Evolutionary conservation across 2,113 vertebrate genomes (phyloP).

Genomic region (Amazona guildingii): DNA sequence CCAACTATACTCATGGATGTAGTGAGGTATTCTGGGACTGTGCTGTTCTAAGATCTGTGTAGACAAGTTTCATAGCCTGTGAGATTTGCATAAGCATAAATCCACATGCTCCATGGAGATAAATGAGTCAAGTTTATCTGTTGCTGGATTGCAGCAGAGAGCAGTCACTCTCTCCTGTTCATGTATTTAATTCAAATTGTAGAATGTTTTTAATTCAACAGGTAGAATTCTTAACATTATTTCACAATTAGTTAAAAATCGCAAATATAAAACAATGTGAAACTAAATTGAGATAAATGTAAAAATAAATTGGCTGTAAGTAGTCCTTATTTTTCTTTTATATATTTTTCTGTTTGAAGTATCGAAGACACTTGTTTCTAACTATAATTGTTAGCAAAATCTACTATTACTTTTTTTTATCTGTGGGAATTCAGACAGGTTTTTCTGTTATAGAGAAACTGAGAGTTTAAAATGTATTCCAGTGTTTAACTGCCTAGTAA

Average conservation of each 20-base stretch:
- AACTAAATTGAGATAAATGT: not conserved
- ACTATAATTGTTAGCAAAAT: not conserved
- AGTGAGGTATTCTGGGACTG: not conserved
- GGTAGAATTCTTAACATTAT: not conserved
- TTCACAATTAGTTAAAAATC: not conserved
- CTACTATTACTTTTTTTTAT: not conserved
- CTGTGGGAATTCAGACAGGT: not conserved
- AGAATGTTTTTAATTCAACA: not conserved
- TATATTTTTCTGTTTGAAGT: not conserved
- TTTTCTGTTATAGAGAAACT: not conserved
- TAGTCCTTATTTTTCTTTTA: not conserved
- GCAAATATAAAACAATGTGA: not conserved
- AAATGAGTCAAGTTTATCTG: not conserved
- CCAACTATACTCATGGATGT: not conserved
- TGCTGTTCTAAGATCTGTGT: not conserved
- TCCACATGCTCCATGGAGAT: not conserved
- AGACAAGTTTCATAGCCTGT: not conserved
- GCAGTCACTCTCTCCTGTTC: not conserved
- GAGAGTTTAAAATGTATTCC: not conserved
- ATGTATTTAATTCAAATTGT: not conserved
- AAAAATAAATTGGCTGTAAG: not conserved
- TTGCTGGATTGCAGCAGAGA: not conserved
- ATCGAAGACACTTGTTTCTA: not conserved
- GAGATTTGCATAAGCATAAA: not conserved
- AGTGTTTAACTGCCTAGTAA: not conserved